Evolutionary conservation across 2,888 invertebrate genomes (phyloP), one percentile per base, ranked within the genome.

Genomic region (Dryadula phaetusa): DNA sequence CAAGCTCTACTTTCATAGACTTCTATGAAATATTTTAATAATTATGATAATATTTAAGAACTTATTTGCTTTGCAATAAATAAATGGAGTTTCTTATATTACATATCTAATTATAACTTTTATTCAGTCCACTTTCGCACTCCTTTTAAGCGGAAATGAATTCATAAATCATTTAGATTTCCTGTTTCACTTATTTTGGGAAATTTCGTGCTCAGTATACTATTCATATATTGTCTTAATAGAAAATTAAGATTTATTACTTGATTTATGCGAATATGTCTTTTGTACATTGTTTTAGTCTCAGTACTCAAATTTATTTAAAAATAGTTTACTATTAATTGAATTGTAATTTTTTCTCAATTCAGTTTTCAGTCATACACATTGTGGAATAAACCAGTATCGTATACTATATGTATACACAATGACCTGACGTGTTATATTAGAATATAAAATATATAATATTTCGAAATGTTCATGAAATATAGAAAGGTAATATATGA

Each of bases 1-100:
- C 54, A 54, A 54, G 34, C 18, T 54, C 32, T 22, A 56, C 37
- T 37, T 18, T 37, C 32, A 37, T 22, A 20, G 37, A 22, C 37
- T 46, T 46, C 20, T 20, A n/a, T 44, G 34, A 32, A 34, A 6
- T 10, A 25, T 22, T 49, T 5, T 6, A 25, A n/a, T n/a, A n/a
- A 25, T 49, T 49, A 28, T 16, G n/a, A n/a, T n/a, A n/a, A n/a
- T 52, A 16, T 14, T 49, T 25, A 25, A 22, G 25, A 12, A 2
- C 12, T 37, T 37, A 10, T 37, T 37, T 12, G 37, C 12, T 37
- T 10, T 37, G 12, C 12, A 37, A 12, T 12, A 12, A 37, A 12
- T 37, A 12, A 37, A 37, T 37, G 1, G 12, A 37, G 37, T 3
- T 25, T n/a, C 6, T 49, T n/a, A 16, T 49, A 7, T 4, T 28